Base-by-base conservation (phyloP, 1,140 invertebrate species). In the Adelges cooleyi region DNA sequence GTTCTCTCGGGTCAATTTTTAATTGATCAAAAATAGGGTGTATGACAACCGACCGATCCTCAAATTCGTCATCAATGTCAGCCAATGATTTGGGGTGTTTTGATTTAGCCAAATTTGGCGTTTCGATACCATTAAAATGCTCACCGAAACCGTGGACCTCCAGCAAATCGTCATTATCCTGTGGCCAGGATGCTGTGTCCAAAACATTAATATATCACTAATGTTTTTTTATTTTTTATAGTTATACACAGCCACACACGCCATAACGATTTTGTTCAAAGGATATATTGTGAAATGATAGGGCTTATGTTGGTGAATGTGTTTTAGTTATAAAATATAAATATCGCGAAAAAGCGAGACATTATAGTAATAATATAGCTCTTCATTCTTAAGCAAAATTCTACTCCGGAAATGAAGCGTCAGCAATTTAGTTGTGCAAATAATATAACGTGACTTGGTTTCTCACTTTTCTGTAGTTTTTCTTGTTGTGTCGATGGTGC, bases 61-160 rank as follows among this genome's bases (percentile, higher is more conserved):
- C 56, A 62, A 62, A 44, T 48, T 46, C 40, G 17, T 62, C 56
- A 62, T 62, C 56, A 62, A 62, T 62, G 40, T 62, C 56, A 40
- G 56, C 56, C 56, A 62, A 62, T 25, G 56, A 48, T 33, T 62
- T 62, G 27, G 42, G 23, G 33, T 27, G 40, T 62, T 62, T 46
- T 10, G 56, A 11, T 46, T 62, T 62, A 20, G 42, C n/a, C 44
- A 62, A 62, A 48, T 62, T 62, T 62, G 56, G 56, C 17, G 42
- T 62, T 62, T 62, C 56, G 29, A 62, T 62, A 17, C 56, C 56
- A 9, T 46, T 46, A 42, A 62, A 42, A 22, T 62, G 56, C 44
- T 62, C 56, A 33, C 56, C 42, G 5, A 62, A 62, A 46, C 56
- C 56, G 27, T 62, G 56, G 9, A 25, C 33, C 15, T 62, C 56